Percentiles rank a stretch among this genome's conserved stretches.
These are phyloP conservation scores for Takifugu ocellatus DNA, from an alignment of 2,797 vertebrate species.

Conservation along the genomic window DNA sequence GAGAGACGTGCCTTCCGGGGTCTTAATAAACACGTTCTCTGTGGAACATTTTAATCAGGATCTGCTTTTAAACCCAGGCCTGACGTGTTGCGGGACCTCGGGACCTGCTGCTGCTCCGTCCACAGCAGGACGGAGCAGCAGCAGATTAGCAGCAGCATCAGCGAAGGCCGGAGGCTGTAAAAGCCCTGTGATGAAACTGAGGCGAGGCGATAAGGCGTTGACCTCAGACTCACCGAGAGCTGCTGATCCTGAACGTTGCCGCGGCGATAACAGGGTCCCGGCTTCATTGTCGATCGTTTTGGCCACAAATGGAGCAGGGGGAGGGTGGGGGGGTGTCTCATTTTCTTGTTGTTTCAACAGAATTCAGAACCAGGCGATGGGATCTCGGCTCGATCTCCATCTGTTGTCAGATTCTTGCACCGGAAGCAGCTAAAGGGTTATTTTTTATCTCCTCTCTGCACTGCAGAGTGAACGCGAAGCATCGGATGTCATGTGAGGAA, in stretches of 20 bases:
- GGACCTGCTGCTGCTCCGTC: not conserved
- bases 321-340: slow-evolving; percentile 6
- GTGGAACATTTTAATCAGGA: no score
- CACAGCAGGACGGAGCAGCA: slow-evolving; percentile 23
- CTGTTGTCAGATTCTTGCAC: not conserved
- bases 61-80: not conserved
- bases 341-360: slow-evolving; percentile 1
- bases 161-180: slow-evolving; percentile 30
- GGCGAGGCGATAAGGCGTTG: slow-evolving; percentile 40
- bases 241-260: slow-evolving; percentile 2
- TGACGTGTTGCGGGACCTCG: not conserved
- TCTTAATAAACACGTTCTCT: not conserved
- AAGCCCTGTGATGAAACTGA: slow-evolving; percentile 36
- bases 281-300: slow-evolving; percentile 14
- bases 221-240: slow-evolving; percentile 29
- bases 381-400: slow-evolving; percentile 10
- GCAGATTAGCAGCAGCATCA: slow-evolving; percentile 48
- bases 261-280: slow-evolving; percentile 16
- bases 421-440: not conserved
- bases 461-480: slow-evolving; percentile 14
- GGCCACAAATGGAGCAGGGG: not conserved
- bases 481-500: slow-evolving; percentile 28
- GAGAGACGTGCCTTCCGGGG: not conserved
- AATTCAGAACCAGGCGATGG: not conserved
- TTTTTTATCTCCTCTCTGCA: slow-evolving; percentile 5